A percentile compares a stretch with the other conserved stretches of the same genome.
phyloP scores from a whole-genome alignment of 2,797 vertebrate species.

The Phrynocephalus guinanensis region DNA sequence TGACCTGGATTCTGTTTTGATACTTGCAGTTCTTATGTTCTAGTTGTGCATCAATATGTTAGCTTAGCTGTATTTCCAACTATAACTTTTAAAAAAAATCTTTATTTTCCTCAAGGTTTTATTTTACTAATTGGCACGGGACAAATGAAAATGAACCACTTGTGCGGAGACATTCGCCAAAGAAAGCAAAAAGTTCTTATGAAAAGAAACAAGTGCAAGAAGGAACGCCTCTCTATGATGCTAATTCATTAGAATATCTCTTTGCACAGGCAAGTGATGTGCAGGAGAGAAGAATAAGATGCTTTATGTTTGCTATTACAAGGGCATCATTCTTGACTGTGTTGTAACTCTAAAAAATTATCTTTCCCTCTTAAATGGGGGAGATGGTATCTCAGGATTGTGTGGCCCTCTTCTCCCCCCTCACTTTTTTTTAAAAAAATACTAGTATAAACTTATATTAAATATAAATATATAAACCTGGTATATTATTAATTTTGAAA shows the following conservation, averaged over 20 bases:
- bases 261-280: slow-evolving; percentile 87
- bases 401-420: not conserved
- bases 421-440: not conserved
- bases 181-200: slow-evolving; percentile 82
- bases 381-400: not conserved
- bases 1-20: not conserved
- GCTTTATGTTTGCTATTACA: not conserved
- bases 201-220: slow-evolving; percentile 82
- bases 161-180: slow-evolving; percentile 93
- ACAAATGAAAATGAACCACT: slow-evolving; percentile 90
- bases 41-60: not conserved
- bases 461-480: not conserved
- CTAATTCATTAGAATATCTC: slow-evolving; percentile 89
- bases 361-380: not conserved
- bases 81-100: too few relatives aligned
- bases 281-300: not conserved
- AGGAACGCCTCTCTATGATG: slow-evolving; percentile 89
- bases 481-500: not conserved
- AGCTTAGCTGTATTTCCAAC: not conserved
- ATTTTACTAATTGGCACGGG: slow-evolving; percentile 98
- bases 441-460: not conserved
- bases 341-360: not conserved
- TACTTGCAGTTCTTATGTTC: not conserved
- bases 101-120: slow-evolving; percentile 81
- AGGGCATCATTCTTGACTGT: not conserved